These are phyloP conservation scores for Diplogasteroides magnus DNA, from an alignment of 1,140 invertebrate species.

Conservation along the genomic window DNA sequence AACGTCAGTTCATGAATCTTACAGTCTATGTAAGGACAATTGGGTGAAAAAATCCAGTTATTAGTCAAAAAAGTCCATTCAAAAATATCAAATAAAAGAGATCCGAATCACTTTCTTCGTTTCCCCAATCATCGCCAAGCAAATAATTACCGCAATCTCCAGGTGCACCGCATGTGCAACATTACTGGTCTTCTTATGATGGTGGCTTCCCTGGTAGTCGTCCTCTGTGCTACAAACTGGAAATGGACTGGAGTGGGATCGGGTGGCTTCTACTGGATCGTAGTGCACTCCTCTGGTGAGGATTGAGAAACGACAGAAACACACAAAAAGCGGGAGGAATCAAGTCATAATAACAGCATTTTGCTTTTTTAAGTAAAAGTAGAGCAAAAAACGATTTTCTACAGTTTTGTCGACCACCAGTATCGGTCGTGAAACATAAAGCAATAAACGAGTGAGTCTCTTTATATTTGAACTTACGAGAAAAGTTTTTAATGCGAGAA, in stretches of 20 bases:
- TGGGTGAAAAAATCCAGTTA: too few species aligned
- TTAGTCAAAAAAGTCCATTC: background rate
- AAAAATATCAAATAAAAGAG: background rate
- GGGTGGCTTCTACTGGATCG: background rate
- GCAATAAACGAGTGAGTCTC: too few species aligned
- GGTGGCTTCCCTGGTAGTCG: constrained; percentile 17
- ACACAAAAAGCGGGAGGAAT: background rate
- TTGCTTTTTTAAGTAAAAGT: too few species aligned
- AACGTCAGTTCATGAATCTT: background rate
- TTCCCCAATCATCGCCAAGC: too few species aligned
- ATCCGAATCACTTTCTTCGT: too few species aligned
- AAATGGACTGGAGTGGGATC: background rate
- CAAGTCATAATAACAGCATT: too few species aligned
- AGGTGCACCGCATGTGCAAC: constrained; percentile 21
- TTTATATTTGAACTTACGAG: too few species aligned
- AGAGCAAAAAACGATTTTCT: too few species aligned
- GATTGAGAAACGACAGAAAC: background rate
- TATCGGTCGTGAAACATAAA: too few species aligned
- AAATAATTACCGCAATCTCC: background rate
- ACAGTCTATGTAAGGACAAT: too few species aligned
- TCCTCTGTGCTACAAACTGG: background rate
- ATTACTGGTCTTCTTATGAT: constrained; percentile 15
- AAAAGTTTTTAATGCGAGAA: too few species aligned
- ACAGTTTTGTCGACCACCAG: too few species aligned
- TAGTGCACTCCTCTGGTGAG: background rate